Evolutionary conservation across 2,797 vertebrate species (phyloP).

Genomic region (Falco columbarius): DNA sequence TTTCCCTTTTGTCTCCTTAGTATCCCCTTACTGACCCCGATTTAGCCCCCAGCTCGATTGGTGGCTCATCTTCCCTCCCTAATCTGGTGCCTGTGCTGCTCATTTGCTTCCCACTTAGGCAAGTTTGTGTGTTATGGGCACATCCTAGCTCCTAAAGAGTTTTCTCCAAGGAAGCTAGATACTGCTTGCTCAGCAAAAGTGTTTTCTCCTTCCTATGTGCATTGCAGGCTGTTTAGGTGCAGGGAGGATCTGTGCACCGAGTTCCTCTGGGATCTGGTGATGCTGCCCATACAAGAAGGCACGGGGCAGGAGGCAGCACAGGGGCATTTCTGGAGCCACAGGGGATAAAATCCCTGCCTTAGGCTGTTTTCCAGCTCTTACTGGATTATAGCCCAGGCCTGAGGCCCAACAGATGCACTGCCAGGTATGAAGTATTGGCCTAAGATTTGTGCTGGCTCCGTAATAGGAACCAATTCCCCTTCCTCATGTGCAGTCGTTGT

Average conservation of each 20-base stretch:
- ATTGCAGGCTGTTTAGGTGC: not conserved
- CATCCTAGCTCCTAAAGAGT: not conserved
- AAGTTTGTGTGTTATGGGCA: not conserved
- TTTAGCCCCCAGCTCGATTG: accelerated
- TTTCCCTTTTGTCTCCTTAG: not conserved
- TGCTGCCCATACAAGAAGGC: not conserved
- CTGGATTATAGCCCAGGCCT: not conserved
- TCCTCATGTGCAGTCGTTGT: not conserved
- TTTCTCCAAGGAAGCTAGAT: not conserved
- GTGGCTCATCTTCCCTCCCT: not conserved
- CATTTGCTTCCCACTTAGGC: not conserved
- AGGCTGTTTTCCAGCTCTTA: not conserved
- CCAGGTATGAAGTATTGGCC: not conserved
- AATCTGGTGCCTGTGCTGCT: not conserved
- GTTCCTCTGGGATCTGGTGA: not conserved
- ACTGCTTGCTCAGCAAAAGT: not conserved
- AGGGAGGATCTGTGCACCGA: not conserved
- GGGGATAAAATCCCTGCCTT: not conserved
- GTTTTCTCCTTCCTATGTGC: not conserved
- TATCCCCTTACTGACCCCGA: accelerated
- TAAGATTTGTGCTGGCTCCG: not conserved
- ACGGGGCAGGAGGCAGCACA: not conserved
- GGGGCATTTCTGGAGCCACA: not conserved
- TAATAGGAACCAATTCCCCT: conserved; percentile 18
- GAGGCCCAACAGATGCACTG: not conserved